Base-by-base conservation (phyloP, 2,797 vertebrate species). In the Phyllotis vaccarum region DNA sequence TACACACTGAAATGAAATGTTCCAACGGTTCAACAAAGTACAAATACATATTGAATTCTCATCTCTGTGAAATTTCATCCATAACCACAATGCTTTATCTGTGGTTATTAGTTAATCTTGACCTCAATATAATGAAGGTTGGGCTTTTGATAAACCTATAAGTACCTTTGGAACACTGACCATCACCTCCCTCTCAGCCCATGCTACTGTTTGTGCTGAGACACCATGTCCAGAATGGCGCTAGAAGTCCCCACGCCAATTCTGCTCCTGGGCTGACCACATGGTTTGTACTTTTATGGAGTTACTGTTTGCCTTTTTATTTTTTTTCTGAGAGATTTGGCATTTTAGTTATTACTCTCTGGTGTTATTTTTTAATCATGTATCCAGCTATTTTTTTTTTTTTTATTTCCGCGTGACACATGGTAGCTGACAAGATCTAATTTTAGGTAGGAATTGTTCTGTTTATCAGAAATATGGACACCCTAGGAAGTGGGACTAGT, bases 341-440 rank as follows among this genome's bases (percentile, higher is more conserved):
- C 58, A 70, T 22, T 91, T 94, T 89, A 17, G 9, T 34, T 86
- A 81, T 91, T 79, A 37, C 17, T 86, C 31, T 95, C 19, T 96
- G 85, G 5, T 74, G 34, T 21, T 94, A 43, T 88, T 88, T 86
- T 94, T 87, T n/a, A n/a, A 37, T 80, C 43, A 31, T 78, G 3
- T 37, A 81, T 94, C 9, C 19, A 54, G 49, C 3, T 75, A 46
- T 74, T 14, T 46, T 68, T 66, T 46, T 68, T 66, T 68, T 46
- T 68, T 68, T 37, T 88, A 60, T 79, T 34, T 86, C 22, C 22
- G 3, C 76, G n/a, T 43, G 34, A 46, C 66, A 13, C 17, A 60
- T 21, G 74, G 31, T 92, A 49, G 72, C 19, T 89, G 52, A 75
- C 2, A 17, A 93, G 46, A 29, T 49, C 43, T 83, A 31, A 79